Base-by-base conservation (phyloP, 2,888 invertebrate genomes). In the Mycalesis mineus region DNA sequence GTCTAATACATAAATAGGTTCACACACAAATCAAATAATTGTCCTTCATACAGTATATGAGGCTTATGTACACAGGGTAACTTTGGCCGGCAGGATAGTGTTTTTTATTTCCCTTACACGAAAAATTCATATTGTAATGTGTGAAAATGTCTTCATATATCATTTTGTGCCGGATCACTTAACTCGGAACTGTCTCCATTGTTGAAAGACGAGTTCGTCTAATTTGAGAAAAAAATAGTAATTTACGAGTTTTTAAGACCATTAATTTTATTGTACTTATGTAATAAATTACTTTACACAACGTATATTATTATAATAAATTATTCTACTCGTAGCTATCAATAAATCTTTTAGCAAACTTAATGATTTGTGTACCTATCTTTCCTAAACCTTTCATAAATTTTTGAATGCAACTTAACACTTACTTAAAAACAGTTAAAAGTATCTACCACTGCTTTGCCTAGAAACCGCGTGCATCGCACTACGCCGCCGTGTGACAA, bases 131-230 rank as follows among this genome's bases (percentile, higher is more conserved):
- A 88, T 84, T 85, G 87, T 88, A 87, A 88, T 87, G 84, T 79
- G 86, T 82, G 82, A 79, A 86, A 86, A 81, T 87, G 88, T 88
- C 88, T 83, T 82, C 88, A 82, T 88, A 88, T 86, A 82, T 88
- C 87, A 88, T 86, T 82, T 85, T 82, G 80, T 82, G 81, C 84
- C 81, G 84, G 88, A 84, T 88, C 88, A 88, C 88, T 87, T 87
- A 87, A 79, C 81, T 74, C 60, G 75, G 64, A 13, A 41, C 65
- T 51, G 80, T 81, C 53, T 81, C 78, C 87, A 80, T 71, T 82
- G 73, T 66, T 14, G 6, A 7, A 28, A 14, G 28, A 40, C 28
- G 14, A 28, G 2, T 2, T 7, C 45, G n/a, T 9, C 28, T 14
- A 7, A 33, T 8, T 31, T 31, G 29, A 7, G 7, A 36, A 36